phyloP scores from a whole-genome alignment of 1,140 invertebrate species.

The Brachionus plicatilis region DNA sequence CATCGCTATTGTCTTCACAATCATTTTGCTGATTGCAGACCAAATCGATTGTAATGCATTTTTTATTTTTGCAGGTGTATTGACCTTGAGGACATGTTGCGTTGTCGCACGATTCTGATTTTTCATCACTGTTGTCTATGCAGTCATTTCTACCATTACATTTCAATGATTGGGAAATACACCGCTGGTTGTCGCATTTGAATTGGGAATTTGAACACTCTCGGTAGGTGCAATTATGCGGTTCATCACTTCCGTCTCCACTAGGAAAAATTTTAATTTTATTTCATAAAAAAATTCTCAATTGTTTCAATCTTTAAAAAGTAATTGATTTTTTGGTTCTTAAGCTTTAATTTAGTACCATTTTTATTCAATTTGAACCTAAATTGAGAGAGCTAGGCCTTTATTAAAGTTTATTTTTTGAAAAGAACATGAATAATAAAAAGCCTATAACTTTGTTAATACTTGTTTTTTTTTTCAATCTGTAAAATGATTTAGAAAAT shows the following conservation, averaged over 20 bases:
- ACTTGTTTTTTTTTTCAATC: no score
- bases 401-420: no score
- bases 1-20: conserved; percentile 85
- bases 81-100: conserved; percentile 73
- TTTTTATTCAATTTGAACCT: no score
- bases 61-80: conserved; percentile 76
- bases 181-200: conserved; percentile 64
- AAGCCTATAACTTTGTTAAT: no score
- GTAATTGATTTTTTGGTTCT: no score
- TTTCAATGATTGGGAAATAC: conserved; percentile 89
- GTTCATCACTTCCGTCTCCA: conserved; percentile 47
- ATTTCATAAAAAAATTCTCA: no score
- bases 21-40: conserved; percentile 88
- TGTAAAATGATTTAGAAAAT: no score
- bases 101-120: background rate
- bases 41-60: conserved; percentile 76
- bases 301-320: no score
- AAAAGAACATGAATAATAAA: no score
- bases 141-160: conserved; percentile 69
- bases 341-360: no score
- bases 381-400: no score
- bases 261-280: background rate
- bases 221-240: conserved; percentile 35
- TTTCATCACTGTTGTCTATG: conserved; percentile 49
- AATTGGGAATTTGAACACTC: conserved; percentile 41